Percentiles rank a stretch among this genome's conserved stretches.
Conservation (phyloP, 2,797 vertebrate species). For the Echiichthys vipera region DNA sequence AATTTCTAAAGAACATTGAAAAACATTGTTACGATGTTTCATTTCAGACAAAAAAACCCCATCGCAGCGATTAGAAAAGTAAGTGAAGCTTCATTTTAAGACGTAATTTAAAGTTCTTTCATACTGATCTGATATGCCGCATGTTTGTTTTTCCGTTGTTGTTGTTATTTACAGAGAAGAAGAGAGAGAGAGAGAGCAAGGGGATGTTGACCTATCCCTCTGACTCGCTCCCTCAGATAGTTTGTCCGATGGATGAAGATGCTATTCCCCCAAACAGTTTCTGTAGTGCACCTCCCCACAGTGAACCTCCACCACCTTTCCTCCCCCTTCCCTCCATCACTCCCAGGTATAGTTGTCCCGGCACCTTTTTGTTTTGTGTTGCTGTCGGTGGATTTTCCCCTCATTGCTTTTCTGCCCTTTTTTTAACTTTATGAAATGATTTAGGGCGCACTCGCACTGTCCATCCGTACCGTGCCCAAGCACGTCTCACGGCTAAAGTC, state of each 20-base stretch:
- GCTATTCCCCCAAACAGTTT: constrained; percentile 66
- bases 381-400: constrained; percentile 12
- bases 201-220: constrained; percentile 79
- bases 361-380: constrained; percentile 59
- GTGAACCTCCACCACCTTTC: constrained; percentile 72
- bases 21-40: not conserved
- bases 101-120: not conserved
- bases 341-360: constrained; percentile 76
- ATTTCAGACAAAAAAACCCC: constrained; percentile 45
- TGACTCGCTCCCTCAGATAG: constrained; percentile 72
- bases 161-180: constrained; percentile 71
- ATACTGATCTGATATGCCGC: constrained; percentile 37
- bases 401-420: constrained; percentile 4
- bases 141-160: constrained; percentile 44
- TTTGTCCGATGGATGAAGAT: constrained; percentile 82
- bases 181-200: constrained; percentile 51
- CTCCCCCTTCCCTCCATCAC: constrained; percentile 74
- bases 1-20: not conserved
- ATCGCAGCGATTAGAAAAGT: constrained; percentile 27
- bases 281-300: constrained; percentile 74
- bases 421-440: not conserved
- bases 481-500: no score
- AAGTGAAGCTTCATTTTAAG: constrained; percentile 18
- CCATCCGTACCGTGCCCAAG: no score
- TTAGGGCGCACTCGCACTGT: no score